phyloP scores from a whole-genome alignment of 2,888 invertebrate genomes.

The Leptothorax acervorum region DNA sequence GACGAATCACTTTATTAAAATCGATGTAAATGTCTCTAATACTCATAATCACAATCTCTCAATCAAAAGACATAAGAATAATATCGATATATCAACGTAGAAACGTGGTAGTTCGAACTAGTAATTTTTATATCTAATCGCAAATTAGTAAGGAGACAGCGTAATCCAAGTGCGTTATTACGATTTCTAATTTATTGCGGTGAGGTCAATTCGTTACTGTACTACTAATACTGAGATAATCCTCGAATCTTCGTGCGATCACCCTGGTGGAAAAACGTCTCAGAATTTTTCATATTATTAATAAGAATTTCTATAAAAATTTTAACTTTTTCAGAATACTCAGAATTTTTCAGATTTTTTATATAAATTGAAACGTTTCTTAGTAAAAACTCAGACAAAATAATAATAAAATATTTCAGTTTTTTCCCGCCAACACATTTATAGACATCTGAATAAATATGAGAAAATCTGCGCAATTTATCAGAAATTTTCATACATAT shows the following conservation, averaged over 20 bases:
- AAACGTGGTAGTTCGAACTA: constrained; percentile 30
- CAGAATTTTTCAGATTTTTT: too few species aligned
- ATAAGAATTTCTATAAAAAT: too few species aligned
- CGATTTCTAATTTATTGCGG: constrained; percentile 2
- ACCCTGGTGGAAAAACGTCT: too few species aligned
- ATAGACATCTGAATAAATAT: too few species aligned
- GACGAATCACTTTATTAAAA: constrained; percentile 12
- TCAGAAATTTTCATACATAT: too few species aligned
- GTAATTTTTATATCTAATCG: constrained; percentile 40
- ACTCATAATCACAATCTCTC: constrained; percentile 19
- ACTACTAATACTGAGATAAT: constrained; percentile 69
- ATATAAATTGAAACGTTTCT: too few species aligned
- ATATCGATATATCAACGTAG: constrained; percentile 27
- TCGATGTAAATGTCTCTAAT: constrained; percentile 16
- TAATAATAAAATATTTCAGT: too few species aligned
- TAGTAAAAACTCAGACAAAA: too few species aligned
- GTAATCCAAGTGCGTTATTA: constrained; percentile 23
- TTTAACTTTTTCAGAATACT: too few species aligned
- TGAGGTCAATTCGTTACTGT: constrained; percentile 27
- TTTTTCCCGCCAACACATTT: too few species aligned
- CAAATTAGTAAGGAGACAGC: not conserved
- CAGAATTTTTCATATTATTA: too few species aligned
- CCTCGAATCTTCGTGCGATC: constrained; percentile 30
- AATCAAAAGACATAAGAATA: constrained; percentile 39
- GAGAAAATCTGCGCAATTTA: too few species aligned